Evolutionary conservation across 2,888 invertebrate species (phyloP).

Genomic region (Habroteleia sp.): DNA sequence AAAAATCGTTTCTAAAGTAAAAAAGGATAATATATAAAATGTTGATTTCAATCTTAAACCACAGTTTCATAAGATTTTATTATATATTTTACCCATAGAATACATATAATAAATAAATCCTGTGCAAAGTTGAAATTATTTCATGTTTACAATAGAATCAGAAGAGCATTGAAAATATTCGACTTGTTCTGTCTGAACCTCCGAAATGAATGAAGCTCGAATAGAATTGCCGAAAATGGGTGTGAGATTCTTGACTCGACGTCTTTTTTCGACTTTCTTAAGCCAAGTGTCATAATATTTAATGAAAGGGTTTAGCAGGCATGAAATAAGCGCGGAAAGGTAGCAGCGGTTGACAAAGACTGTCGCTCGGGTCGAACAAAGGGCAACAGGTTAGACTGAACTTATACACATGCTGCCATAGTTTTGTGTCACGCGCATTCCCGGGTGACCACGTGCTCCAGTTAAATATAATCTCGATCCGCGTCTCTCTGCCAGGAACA

Average conservation of each 20-base stretch:
- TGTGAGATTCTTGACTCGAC: slow-evolving; percentile 3
- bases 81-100: no score
- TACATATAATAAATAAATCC: no score
- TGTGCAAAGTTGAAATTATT: no score
- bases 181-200: no score
- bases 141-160: no score
- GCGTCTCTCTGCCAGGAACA: slow-evolving; percentile 57
- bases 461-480: slow-evolving; percentile 76
- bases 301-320: slow-evolving; percentile 38
- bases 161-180: no score
- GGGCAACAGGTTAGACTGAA: slow-evolving; percentile 64
- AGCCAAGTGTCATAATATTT: slow-evolving; percentile 32
- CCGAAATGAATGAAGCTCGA: background rate
- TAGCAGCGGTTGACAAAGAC: slow-evolving; percentile 40
- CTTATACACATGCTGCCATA: slow-evolving; percentile 54
- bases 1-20: no score
- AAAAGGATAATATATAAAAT: no score
- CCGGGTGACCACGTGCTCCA: slow-evolving; percentile 77
- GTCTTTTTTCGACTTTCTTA: slow-evolving; percentile 7
- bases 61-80: no score
- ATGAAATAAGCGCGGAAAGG: slow-evolving; percentile 45
- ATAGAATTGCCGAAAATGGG: slow-evolving; percentile 7
- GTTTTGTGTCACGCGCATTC: slow-evolving; percentile 65
- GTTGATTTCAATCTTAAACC: no score
- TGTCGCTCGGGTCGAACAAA: slow-evolving; percentile 50